Conservation (phyloP, 2,888 invertebrate genomes). For the Melieria omissa region DNA sequence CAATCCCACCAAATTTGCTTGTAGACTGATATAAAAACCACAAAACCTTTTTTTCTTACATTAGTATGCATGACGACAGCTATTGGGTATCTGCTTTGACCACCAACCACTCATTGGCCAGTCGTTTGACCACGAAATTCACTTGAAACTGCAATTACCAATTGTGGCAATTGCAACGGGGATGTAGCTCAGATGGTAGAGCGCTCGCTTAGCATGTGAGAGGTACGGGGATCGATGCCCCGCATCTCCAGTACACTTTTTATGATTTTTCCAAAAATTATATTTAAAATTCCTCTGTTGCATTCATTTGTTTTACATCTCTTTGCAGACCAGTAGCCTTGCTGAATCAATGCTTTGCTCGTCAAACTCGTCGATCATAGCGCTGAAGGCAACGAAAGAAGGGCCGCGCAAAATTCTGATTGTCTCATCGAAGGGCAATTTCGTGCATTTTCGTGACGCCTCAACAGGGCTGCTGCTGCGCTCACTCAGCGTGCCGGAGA, state of each 20-base stretch:
- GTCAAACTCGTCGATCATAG: slow-evolving; percentile 75
- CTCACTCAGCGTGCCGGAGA: slow-evolving; percentile 71
- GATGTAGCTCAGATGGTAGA: slow-evolving; percentile 68
- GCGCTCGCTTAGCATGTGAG: slow-evolving; percentile 65
- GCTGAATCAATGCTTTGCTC: slow-evolving; percentile 69
- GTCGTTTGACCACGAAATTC: too few relatives aligned
- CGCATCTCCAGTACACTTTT: slow-evolving; percentile 61
- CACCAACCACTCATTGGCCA: too few relatives aligned
- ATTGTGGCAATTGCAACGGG: slow-evolving; percentile 46
- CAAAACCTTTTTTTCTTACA: too few relatives aligned
- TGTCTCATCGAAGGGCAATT: slow-evolving; percentile 76
- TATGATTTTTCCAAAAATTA: slow-evolving; percentile 3
- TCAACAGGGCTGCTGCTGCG: slow-evolving; percentile 76
- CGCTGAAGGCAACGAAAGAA: slow-evolving; percentile 78
- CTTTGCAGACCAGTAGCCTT: slow-evolving; percentile 70
- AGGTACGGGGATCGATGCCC: slow-evolving; percentile 64
- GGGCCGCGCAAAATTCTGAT: slow-evolving; percentile 74
- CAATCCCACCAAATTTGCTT: too few relatives aligned
- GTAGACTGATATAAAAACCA: too few relatives aligned
- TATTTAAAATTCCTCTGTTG: not conserved
- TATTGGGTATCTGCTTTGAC: too few relatives aligned
- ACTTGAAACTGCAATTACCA: too few relatives aligned
- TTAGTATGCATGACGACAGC: too few relatives aligned
- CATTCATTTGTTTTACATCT: slow-evolving; percentile 24
- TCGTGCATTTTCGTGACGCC: slow-evolving; percentile 79